These are phyloP conservation scores for Drosophila repletoides DNA, from an alignment of 1,140 invertebrate species.

Conservation along the genomic window DNA sequence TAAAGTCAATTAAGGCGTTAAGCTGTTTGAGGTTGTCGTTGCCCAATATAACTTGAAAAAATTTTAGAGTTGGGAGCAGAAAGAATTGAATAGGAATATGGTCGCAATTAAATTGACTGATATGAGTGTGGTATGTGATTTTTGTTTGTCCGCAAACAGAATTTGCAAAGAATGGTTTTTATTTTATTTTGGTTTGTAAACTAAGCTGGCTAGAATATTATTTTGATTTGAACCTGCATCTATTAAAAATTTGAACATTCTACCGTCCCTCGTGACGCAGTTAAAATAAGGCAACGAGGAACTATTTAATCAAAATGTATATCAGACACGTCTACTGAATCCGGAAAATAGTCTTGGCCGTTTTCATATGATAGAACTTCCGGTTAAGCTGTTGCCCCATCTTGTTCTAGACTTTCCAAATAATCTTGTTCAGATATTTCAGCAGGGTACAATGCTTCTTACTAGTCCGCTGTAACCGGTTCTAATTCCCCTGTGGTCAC, in stretches of 20 bases:
- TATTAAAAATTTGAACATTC: slow-evolving; percentile 18
- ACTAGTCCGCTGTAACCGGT: too few relatives aligned
- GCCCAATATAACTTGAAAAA: too few relatives aligned
- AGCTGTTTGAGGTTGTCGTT: background rate
- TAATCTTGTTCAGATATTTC: too few relatives aligned
- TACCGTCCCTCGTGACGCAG: background rate
- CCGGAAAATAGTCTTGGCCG: too few relatives aligned
- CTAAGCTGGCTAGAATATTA: slow-evolving; percentile 7
- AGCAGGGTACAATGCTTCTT: too few relatives aligned
- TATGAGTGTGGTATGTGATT: background rate
- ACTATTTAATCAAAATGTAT: slow-evolving; percentile 21
- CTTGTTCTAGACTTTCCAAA: too few relatives aligned
- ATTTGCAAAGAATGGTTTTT: background rate
- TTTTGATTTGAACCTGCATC: slow-evolving; percentile 29
- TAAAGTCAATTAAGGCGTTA: background rate
- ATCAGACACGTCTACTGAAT: background rate
- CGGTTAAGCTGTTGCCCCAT: too few relatives aligned
- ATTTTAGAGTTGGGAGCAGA: background rate
- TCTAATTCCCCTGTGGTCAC: too few relatives aligned
- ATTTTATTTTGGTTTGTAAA: background rate
- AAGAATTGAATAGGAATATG: background rate
- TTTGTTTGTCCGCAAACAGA: background rate
- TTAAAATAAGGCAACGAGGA: slow-evolving; percentile 32
- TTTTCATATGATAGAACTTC: too few relatives aligned
- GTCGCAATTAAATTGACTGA: background rate